Evolutionary conservation across 1,140 invertebrate genomes (phyloP).

Genomic region (Platyura marginata): DNA sequence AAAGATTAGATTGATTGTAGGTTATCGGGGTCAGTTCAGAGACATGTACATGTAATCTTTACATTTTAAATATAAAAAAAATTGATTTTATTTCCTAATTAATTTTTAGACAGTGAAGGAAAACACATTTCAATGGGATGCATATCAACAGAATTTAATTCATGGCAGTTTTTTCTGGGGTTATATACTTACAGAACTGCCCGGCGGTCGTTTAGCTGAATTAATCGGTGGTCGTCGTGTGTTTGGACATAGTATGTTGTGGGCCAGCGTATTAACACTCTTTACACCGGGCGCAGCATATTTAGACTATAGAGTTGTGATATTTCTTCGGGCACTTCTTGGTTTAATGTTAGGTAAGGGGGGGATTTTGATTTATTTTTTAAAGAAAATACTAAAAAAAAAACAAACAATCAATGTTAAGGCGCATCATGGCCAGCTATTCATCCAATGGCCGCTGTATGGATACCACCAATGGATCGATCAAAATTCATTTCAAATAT

Average conservation of each 20-base stretch:
- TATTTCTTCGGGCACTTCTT: slow-evolving; percentile 41
- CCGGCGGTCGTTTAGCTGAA: slow-evolving; percentile 69
- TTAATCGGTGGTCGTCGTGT: slow-evolving; percentile 55
- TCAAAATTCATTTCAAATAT: slow-evolving; percentile 74
- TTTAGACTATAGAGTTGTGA: slow-evolving; percentile 35
- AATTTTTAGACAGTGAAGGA: no score
- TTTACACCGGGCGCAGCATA: slow-evolving; percentile 58
- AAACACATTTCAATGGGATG: slow-evolving; percentile 48
- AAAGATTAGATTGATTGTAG: no score
- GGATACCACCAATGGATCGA: slow-evolving; percentile 78
- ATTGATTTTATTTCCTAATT: no score
- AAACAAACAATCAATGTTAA: neutral
- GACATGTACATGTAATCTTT: no score
- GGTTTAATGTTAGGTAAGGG: slow-evolving; percentile 53
- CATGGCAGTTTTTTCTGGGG: slow-evolving; percentile 81
- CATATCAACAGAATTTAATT: slow-evolving; percentile 55
- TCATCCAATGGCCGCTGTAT: slow-evolving; percentile 71
- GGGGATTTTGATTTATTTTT: no score
- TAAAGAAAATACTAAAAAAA: neutral
- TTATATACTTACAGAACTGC: slow-evolving; percentile 65
- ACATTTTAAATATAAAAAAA: no score
- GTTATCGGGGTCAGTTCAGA: no score
- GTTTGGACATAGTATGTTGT: slow-evolving; percentile 67
- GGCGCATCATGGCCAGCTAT: slow-evolving; percentile 84
- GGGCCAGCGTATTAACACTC: slow-evolving; percentile 63